Base-by-base conservation (phyloP, 2,113 vertebrate species). In the Platichthys flesus region DNA sequence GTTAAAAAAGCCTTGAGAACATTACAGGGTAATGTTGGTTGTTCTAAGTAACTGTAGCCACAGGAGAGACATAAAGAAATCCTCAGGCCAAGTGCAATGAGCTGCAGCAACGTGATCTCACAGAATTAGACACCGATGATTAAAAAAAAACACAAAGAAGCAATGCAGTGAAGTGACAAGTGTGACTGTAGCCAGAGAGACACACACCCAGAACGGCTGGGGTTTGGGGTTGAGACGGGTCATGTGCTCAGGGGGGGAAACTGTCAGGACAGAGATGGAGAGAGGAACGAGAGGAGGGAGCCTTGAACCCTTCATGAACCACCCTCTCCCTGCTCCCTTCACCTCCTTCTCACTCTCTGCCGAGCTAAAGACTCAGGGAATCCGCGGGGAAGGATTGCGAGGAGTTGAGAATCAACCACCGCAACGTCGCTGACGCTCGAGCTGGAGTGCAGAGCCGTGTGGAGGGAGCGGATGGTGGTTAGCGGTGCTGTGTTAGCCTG, bases 281-380 rank as follows among this genome's bases (percentile, higher is more conserved):
- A 51, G 76, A 64, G 54, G 72, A 71, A 70, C 10, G 68, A 73
- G 57, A 68, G 35, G 20, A 80, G 76, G 71, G 64, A 84, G 83
- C 66, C 84, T 76, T 92, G 90, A 84, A 90, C 91, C 88, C 85
- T 86, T 74, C 83, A 37, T 93, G 90, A 93, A 90, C 91, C 81
- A 7, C 56, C 67, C 74, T 51, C 62, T 82, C 73, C 84, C 52
- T 64, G 72, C 71, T n/a, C 4, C 64, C 60, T 74, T 60, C 59
- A 58, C 75, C 74, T 69, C 49, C 75, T 75, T 69, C 77, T 78
- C 84, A 71, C 74, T 75, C 81, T 74, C 82, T 65, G 67, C 69
- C 68, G 84, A 84, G 86, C 58, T 57, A 79, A 92, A 89, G 92
- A 93, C 84, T 92, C 90, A 88, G 67, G 74, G 69, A 84, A 69